phyloP scores from a whole-genome alignment of 2,113 vertebrate species.

The Pomatostomus ruficeps region DNA sequence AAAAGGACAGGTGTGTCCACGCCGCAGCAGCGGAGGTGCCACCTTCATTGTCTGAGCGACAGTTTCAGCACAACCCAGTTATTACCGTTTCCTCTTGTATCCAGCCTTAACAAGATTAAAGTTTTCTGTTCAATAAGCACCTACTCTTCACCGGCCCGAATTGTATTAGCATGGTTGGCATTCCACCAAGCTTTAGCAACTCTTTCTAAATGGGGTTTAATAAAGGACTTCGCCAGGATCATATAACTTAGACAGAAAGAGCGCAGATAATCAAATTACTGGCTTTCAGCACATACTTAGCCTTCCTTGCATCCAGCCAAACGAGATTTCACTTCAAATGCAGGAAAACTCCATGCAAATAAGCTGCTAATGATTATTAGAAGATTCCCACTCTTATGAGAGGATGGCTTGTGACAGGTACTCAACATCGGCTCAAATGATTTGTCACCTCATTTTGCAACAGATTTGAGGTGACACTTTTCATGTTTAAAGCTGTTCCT shows the following conservation, averaged over 20 bases:
- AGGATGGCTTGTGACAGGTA: constrained; percentile 26
- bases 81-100: constrained; percentile 51
- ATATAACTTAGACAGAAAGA: constrained; percentile 42
- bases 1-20: constrained; percentile 56
- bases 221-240: constrained; percentile 41
- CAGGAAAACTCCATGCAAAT: constrained; percentile 20
- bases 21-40: background rate
- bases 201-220: constrained; percentile 43
- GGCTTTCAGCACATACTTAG: constrained; percentile 45
- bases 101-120: constrained; percentile 52
- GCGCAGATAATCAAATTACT: constrained; percentile 62
- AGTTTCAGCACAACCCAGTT: constrained; percentile 21
- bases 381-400: background rate
- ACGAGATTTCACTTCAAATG: constrained; percentile 25
- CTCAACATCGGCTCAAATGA: constrained; percentile 3
- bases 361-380: constrained; percentile 29
- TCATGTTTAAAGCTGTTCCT: background rate
- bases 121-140: constrained; percentile 29
- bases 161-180: constrained; percentile 29
- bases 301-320: constrained; percentile 7
- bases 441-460: constrained; percentile 23
- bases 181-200: constrained; percentile 37
- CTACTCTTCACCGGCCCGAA: background rate
- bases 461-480: background rate
- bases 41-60: constrained; percentile 33